Percentiles rank a stretch among this genome's conserved stretches.
Conservation (phyloP, 2,888 invertebrate genomes). For the Pristionchus mayeri region DNA sequence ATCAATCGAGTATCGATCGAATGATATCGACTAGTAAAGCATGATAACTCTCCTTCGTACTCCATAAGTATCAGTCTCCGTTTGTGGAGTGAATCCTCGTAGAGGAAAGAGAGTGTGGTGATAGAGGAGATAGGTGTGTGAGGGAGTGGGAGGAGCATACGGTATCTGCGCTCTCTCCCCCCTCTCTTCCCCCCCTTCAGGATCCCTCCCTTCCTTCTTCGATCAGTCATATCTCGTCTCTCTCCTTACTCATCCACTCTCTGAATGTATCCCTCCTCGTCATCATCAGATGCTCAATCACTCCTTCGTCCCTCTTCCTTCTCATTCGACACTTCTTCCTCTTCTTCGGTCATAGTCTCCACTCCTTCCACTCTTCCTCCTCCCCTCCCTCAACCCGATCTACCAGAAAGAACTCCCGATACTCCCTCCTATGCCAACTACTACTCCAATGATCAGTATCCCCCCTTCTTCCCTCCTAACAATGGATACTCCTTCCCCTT, state of each 20-base stretch:
- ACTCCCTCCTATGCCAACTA: slow-evolving; percentile 8
- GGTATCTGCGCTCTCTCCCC: slow-evolving; percentile 9
- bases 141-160: slow-evolving; percentile 42
- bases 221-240: slow-evolving; percentile 35
- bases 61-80: slow-evolving; percentile 32
- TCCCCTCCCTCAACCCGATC: slow-evolving; percentile 32
- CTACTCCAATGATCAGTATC: slow-evolving; percentile 37
- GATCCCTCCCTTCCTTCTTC: not conserved
- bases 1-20: slow-evolving; percentile 21
- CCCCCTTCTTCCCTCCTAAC: slow-evolving; percentile 3
- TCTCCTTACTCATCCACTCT: not conserved
- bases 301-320: slow-evolving; percentile 38
- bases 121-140: not conserved
- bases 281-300: slow-evolving; percentile 18
- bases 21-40: not conserved
- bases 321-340: slow-evolving; percentile 41
- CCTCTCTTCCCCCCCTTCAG: not conserved
- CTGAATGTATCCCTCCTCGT: slow-evolving; percentile 40
- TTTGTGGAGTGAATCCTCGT: slow-evolving; percentile 44
- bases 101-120: not conserved
- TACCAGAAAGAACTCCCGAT: slow-evolving; percentile 45
- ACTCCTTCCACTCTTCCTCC: slow-evolving; percentile 24
- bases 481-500: slow-evolving; percentile 15
- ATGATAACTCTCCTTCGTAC: not conserved
- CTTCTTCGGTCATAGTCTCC: slow-evolving; percentile 35